A percentile compares a stretch with the other conserved stretches of the same genome.
Conservation (phyloP, 2,797 vertebrate genomes). For the Pipistrellus pygmaeus region DNA sequence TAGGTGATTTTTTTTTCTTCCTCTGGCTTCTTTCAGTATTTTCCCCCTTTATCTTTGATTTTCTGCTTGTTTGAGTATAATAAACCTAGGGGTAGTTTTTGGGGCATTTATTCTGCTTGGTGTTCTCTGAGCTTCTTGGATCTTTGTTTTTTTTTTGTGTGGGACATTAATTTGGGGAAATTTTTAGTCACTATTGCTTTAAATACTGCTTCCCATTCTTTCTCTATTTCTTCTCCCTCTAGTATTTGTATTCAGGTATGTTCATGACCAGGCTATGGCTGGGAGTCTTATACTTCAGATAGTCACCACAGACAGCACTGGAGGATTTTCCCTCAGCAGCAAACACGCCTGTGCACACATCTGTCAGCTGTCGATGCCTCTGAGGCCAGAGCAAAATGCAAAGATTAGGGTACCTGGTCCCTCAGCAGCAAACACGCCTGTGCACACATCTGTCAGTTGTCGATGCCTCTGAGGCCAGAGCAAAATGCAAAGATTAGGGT, state of each 20-base stretch:
- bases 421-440: too few relatives aligned
- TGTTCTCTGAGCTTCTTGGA: background rate
- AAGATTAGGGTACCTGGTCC: too few relatives aligned
- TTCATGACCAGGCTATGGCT: background rate
- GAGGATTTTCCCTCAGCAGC: background rate
- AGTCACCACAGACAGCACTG: too few relatives aligned
- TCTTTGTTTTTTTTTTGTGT: conserved; percentile 15
- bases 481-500: background rate
- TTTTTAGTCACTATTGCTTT: background rate
- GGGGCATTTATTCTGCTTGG: background rate
- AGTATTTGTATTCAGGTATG: background rate
- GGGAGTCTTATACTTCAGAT: background rate
- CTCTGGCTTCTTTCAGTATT: background rate
- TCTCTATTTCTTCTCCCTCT: background rate
- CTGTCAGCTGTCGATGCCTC: background rate
- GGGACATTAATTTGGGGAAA: background rate
- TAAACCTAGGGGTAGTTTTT: background rate
- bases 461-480: background rate
- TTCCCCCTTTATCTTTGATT: background rate
- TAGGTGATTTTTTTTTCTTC: background rate
- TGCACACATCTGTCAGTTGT: background rate
- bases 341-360: accelerated
- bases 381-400: background rate
- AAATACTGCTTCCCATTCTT: background rate
- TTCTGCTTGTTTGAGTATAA: background rate